These are phyloP conservation scores for Idaea straminata DNA, from an alignment of 2,888 invertebrate genomes.

Conservation along the genomic window DNA sequence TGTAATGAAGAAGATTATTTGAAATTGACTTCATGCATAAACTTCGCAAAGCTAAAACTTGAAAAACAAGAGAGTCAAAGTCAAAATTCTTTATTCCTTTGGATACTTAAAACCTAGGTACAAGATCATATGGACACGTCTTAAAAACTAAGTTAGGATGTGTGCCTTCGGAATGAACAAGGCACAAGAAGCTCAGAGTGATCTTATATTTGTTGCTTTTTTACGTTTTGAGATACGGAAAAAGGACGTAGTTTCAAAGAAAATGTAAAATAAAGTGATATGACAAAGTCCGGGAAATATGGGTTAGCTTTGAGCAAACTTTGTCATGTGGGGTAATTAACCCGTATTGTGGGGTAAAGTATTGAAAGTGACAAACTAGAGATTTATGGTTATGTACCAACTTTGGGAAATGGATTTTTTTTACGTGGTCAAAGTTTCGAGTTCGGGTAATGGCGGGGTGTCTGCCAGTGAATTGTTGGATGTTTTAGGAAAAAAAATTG, in stretches of 20 bases:
- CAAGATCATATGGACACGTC: too few relatives aligned
- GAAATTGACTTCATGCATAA: too few relatives aligned
- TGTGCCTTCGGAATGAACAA: too few relatives aligned
- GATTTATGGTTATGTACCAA: neutral
- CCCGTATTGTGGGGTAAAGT: slow-evolving; percentile 26
- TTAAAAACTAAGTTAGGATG: too few relatives aligned
- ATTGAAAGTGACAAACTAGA: slow-evolving; percentile 16
- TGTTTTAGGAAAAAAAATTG: neutral
- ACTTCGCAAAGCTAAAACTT: too few relatives aligned
- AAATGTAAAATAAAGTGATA: neutral
- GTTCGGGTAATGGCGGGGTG: neutral
- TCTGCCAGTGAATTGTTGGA: neutral
- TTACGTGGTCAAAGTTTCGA: neutral
- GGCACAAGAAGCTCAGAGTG: too few relatives aligned
- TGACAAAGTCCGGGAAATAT: neutral
- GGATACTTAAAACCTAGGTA: too few relatives aligned
- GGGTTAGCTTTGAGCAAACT: slow-evolving; percentile 4
- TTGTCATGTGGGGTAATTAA: slow-evolving; percentile 26
- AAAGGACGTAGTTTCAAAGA: neutral
- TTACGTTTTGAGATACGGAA: too few relatives aligned
- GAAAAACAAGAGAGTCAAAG: too few relatives aligned
- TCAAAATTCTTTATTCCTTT: too few relatives aligned
- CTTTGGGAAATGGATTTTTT: neutral
- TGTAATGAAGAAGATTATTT: too few relatives aligned
- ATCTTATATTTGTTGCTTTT: too few relatives aligned